Base-by-base conservation (phyloP, 2,113 vertebrate species). In the Tenrec ecaudatus region DNA sequence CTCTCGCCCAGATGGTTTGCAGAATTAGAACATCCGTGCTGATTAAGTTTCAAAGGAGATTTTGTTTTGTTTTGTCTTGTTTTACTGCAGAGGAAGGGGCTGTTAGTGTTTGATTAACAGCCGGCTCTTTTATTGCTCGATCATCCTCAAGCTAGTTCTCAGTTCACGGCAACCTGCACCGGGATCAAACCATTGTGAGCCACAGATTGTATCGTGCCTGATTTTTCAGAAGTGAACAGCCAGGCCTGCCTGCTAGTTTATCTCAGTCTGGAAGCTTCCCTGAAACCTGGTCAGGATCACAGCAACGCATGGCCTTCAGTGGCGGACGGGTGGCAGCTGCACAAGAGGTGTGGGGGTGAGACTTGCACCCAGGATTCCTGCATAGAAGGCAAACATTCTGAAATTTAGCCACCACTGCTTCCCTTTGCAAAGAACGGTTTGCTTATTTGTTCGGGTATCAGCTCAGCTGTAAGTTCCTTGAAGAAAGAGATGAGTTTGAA, bases 381-480 rank as follows among this genome's bases (percentile, higher is more conserved):
- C 14, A 33, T n/a, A 33, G 31, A 71, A 71, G 68, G 16, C 31
- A 71, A 71, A 27, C 17, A 33, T 71, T 14, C 47, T 14, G 12
- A 5, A 53, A 53, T 53, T 10, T 71, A 71, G n/a, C 15, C 68
- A 71, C 31, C 68, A 7, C 68, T 71, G 16, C 31, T 31, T 71
- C 68, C 31, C 29, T 29, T 12, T 53, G 38, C 47, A 53, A 53
- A 53, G 43, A 53, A 77, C 38, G 16, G 31, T 77, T 77, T 27
- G 3, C 38, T 77, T 77, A 36, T 76, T 58, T 58, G 19, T 47
- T 87, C 79, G 64, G 22, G 2, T 16, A n/a, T 81, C 58, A 27
- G 47, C 12, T 64, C 85, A 85, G 95, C 79, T 91, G 11, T 60
- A 91, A 93, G 64, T 82, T 93, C 29, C 91, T 82, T 91, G 47